Evolutionary conservation across 2,797 vertebrate species (phyloP).

Genomic region (Falco novaeseelandiae): DNA sequence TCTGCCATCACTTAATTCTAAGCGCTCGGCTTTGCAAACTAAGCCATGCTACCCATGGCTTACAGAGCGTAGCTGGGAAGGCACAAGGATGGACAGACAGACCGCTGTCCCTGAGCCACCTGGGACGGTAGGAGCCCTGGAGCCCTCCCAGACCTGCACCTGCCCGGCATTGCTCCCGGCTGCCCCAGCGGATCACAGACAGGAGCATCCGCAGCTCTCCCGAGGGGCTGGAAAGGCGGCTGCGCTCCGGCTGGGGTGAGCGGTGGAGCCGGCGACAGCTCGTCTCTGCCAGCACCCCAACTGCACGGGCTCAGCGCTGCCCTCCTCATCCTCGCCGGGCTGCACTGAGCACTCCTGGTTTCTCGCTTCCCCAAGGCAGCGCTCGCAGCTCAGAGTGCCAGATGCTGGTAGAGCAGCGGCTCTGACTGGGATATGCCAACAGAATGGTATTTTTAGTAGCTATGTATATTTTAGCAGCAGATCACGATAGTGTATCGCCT

Average conservation of each 20-base stretch:
- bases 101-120: neutral
- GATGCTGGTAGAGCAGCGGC: neutral
- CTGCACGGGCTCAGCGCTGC: neutral
- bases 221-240: neutral
- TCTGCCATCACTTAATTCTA: neutral
- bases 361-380: neutral
- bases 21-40: neutral
- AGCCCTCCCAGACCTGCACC: neutral
- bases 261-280: neutral
- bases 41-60: neutral
- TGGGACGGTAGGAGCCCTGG: rapidly evolving
- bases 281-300: neutral
- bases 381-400: neutral
- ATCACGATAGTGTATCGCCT: neutral
- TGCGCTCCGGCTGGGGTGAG: neutral
- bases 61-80: neutral
- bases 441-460: neutral
- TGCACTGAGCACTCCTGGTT: neutral
- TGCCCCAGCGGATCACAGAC: too few species aligned
- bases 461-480: neutral
- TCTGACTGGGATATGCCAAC: neutral
- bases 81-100: neutral
- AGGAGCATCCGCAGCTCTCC: neutral
- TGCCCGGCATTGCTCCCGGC: too few species aligned
- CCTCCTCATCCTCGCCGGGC: neutral